A percentile compares a stretch with the other conserved stretches of the same genome.
Conservation (phyloP, 2,888 invertebrate species). For the Diaphora mendica region DNA sequence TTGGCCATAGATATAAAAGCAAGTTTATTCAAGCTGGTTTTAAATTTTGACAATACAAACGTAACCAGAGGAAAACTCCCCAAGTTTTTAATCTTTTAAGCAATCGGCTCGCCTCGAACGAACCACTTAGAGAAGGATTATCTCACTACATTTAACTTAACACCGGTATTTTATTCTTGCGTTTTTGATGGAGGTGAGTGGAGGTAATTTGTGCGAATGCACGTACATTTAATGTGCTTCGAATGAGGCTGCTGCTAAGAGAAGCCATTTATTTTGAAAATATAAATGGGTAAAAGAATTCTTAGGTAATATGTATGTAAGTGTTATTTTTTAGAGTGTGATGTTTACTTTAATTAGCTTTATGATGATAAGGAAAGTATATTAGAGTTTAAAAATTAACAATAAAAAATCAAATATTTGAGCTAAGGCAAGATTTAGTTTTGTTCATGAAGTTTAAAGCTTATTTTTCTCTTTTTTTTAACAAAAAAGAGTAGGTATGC, state of each 20-base stretch:
- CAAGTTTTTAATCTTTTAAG: slow-evolving; percentile 73
- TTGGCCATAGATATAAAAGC: neutral
- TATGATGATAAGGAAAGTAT: neutral
- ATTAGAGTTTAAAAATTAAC: neutral
- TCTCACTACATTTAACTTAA: slow-evolving; percentile 70
- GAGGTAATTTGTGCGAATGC: slow-evolving; percentile 30
- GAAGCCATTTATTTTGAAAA: neutral
- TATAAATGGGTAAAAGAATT: neutral
- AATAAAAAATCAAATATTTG: neutral
- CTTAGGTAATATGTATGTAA: neutral
- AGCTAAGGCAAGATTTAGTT: neutral
- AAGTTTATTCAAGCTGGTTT: neutral
- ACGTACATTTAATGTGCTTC: slow-evolving; percentile 16
- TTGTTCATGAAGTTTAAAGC: neutral
- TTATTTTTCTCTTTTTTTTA: neutral
- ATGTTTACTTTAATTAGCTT: neutral
- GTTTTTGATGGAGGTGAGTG: slow-evolving; percentile 35
- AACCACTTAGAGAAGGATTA: slow-evolving; percentile 65
- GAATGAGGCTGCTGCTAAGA: neutral
- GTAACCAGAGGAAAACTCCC: slow-evolving; percentile 33
- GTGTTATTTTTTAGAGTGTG: neutral
- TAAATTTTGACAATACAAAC: slow-evolving; percentile 15
- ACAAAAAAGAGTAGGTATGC: too few species aligned
- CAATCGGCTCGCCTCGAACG: slow-evolving; percentile 55
- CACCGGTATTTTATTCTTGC: slow-evolving; percentile 55